Evolutionary conservation across 2,888 invertebrate genomes (phyloP).

Genomic region (Polydrusus cervinus): DNA sequence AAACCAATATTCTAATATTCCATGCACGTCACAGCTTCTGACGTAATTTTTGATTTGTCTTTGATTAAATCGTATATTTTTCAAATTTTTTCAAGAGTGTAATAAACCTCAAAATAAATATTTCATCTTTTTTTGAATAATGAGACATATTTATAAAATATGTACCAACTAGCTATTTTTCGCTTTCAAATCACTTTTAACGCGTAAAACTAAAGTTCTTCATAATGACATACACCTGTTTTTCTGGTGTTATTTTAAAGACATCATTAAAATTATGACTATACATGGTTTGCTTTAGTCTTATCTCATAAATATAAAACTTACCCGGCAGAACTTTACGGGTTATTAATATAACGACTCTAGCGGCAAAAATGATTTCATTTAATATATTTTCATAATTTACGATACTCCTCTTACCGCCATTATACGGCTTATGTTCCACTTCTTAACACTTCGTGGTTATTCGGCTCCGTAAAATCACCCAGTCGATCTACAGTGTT

Average conservation of each 20-base stretch:
- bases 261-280: neutral
- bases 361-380: slow-evolving; percentile 66
- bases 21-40: too few species aligned
- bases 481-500: slow-evolving; percentile 58
- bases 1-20: too few species aligned
- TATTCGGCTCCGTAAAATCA: slow-evolving; percentile 67
- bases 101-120: too few species aligned
- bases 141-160: too few species aligned
- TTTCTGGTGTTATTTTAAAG: neutral
- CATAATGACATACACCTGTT: neutral
- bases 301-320: slow-evolving; percentile 42
- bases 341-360: slow-evolving; percentile 56
- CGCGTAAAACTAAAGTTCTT: too few species aligned
- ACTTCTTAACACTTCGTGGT: slow-evolving; percentile 65
- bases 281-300: neutral
- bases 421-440: slow-evolving; percentile 69
- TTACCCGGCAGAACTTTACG: slow-evolving; percentile 45
- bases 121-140: too few species aligned
- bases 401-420: slow-evolving; percentile 68
- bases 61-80: too few species aligned
- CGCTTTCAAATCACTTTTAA: too few species aligned
- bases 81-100: too few species aligned
- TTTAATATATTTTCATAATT: slow-evolving; percentile 71
- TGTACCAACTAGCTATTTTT: too few species aligned
- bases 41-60: too few species aligned